Percentiles rank a stretch among this genome's conserved stretches.
phyloP scores from a whole-genome alignment of 2,888 invertebrate genomes.

The Lasioglossum marginatum region DNA sequence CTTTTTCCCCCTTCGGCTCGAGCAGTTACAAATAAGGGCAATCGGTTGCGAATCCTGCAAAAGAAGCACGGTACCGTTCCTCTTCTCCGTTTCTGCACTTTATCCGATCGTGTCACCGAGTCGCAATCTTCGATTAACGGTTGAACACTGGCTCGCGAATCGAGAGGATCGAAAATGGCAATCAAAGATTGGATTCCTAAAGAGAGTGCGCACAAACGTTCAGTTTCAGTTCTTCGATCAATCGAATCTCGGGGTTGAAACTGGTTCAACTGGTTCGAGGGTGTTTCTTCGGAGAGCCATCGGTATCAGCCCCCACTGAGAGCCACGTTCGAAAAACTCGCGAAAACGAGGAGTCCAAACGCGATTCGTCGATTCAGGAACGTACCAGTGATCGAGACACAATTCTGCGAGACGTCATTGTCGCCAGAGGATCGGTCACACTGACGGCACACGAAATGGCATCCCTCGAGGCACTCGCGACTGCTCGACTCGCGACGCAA shows the following conservation, averaged over 20 bases:
- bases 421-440: slow-evolving; percentile 43
- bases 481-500: slow-evolving; percentile 25
- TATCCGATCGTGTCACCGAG: not conserved
- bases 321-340: not conserved
- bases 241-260: not conserved
- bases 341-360: not conserved
- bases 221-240: not conserved
- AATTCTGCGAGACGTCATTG: slow-evolving; percentile 54
- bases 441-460: slow-evolving; percentile 54
- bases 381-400: slow-evolving; percentile 61
- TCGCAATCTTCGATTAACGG: not conserved
- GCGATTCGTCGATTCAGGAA: slow-evolving; percentile 17
- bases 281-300: not conserved
- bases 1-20: not conserved
- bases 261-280: not conserved
- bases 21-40: not conserved
- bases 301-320: not conserved
- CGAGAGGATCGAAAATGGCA: not conserved
- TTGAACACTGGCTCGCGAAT: not conserved
- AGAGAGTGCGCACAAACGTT: not conserved
- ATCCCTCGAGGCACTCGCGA: slow-evolving; percentile 53
- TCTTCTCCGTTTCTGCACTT: not conserved
- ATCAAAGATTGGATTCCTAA: not conserved
- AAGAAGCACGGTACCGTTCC: not conserved
- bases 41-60: not conserved